Base-by-base conservation (phyloP, 2,113 vertebrate species). In the Gasterosteus nipponicus region DNA sequence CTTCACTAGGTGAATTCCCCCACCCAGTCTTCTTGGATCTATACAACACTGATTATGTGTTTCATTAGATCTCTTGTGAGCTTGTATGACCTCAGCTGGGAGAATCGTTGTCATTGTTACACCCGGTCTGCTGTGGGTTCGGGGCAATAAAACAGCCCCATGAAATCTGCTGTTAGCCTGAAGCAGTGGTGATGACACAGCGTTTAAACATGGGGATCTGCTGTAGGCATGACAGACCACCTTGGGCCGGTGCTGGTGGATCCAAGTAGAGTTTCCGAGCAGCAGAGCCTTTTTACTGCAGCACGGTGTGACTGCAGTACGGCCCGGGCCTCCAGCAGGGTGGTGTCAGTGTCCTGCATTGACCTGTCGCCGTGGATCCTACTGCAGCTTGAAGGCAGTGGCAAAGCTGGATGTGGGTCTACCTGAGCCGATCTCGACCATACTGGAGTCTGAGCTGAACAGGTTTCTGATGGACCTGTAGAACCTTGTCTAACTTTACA, bases 41-140 rank as follows among this genome's bases (percentile, higher is more conserved):
- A 9, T 53, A 49, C 53, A 42, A 10, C 14, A 2, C 29, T 22
- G 78, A 92, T 81, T 84, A 89, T 73, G 81, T 60, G 88, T 84
- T 88, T 84, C 72, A 76, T 86, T 82, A 67, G 75, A 77, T 53
- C 66, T 88, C 67, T 29, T 39, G 62, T 71, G 64, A 69, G 49
- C 39, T 80, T 38, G 53, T 68, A 77, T 77, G 46, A 77, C 74
- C 77, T 77, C 46, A 73, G 58, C 59, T 42, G 49, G 51, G 22
- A 56, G 75, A 78, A 51, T 31, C 1, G 1, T 64, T 75, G 4
- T 57, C 22, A 31, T 33, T 72, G 60, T 78, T 80, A 54, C 82
- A 78, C 81, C 73, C 69, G 63, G 14, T 72, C 9, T 66, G 75
- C 66, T 58, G 14, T 74, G 73, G 76, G 65, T 80, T 75, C 56